Evolutionary conservation across 2,113 vertebrate species (phyloP).

Genomic region (Cinclus mexicanus): DNA sequence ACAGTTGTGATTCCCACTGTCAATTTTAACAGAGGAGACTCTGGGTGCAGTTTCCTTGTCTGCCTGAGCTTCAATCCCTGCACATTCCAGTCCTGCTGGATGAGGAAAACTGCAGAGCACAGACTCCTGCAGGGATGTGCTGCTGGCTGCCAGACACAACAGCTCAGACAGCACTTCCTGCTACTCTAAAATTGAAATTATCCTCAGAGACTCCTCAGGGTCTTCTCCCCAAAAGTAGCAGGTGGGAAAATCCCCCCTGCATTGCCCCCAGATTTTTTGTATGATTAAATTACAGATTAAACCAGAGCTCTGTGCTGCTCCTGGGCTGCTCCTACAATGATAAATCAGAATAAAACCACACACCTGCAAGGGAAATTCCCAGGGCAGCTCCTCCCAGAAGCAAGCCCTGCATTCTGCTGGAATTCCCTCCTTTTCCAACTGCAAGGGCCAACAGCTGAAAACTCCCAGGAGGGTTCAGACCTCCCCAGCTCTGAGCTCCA

Average conservation of each 20-base stretch:
- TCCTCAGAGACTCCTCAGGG: background rate
- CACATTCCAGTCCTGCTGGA: background rate
- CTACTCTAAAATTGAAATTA: background rate
- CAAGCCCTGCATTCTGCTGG: background rate
- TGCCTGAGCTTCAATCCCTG: background rate
- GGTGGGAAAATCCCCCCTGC: background rate
- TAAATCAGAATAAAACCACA: background rate
- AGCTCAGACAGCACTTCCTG: background rate
- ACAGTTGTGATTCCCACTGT: fast-evolving
- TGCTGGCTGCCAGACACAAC: background rate
- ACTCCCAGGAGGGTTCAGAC: constrained; percentile 2
- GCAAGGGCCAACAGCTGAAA: background rate
- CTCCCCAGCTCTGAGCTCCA: background rate
- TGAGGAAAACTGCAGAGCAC: background rate
- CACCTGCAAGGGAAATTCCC: background rate
- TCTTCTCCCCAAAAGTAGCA: background rate
- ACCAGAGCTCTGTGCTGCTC: background rate
- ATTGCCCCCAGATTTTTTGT: fast-evolving
- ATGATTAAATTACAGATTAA: background rate
- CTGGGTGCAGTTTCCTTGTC: background rate
- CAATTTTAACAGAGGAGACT: background rate
- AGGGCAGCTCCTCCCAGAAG: background rate
- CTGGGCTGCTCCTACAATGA: background rate
- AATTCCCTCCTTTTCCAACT: background rate
- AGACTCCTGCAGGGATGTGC: background rate